Evolutionary conservation across 2,888 invertebrate species (phyloP), one percentile per base, ranked within the genome.

Genomic region (Cerceris ruficornis): DNA sequence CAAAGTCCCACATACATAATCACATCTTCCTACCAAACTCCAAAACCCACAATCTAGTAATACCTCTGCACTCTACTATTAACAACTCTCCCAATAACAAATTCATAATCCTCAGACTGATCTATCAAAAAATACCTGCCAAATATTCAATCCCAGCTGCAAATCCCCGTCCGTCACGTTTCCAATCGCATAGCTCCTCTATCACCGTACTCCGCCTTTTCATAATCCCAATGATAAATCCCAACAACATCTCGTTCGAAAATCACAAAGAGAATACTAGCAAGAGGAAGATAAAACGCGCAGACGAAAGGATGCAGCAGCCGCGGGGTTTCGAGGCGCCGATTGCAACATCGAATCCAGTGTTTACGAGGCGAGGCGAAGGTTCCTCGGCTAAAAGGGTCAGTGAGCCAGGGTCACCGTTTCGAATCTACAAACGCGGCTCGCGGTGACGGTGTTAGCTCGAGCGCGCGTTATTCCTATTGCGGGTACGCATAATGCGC

Each of bases 361-460:
- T 78, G 74, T 82, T 78, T 78, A 82, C 80, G 87, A 82, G 81
- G 67, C 79, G 64, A 70, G 69, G 72, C 83, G 88, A 88, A 88
- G 88, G 88, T 86, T 85, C 78, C 80, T 41, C 69, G 57, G 49
- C 78, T 82, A 90, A 90, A 89, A 90, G 89, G 89, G 90, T 90
- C 87, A 91, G 90, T 91, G 90, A 91, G 90, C 89, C 90, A 91
- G 90, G 90, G 90, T 87, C 90, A 82, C 80, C 77, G 85, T 83
- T 84, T 86, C 83, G 77, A 79, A 82, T 85, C 81, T 79, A 77
- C 66, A 69, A 67, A 58, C 9, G 55, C 39, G 62, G 42, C 50
- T 57, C 17, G 41, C 42, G 52, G 42, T 8, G 15, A 6, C 11
- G 65, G 41, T 42, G 41, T 17, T 72, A 71, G 74, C 66, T 70